Base-by-base conservation (phyloP, 2,888 invertebrate genomes). In the Luperina testacea region DNA sequence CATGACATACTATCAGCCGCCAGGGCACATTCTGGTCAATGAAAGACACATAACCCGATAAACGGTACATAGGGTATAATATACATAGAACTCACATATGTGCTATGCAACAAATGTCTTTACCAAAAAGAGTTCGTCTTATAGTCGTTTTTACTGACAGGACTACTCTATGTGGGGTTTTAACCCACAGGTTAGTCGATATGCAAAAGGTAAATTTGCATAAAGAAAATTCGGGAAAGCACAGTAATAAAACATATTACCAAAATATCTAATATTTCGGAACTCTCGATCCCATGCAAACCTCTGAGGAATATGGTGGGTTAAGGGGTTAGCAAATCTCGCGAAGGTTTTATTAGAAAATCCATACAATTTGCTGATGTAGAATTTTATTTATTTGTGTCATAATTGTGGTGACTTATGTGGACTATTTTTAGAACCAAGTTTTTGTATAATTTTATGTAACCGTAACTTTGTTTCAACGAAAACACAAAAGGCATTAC, bases 231-330 rank as follows among this genome's bases (percentile, higher is more conserved):
- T 68, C 24, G 24, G 8, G 24, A 38, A 38, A 53, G 15, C 24
- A 38, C 5, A 53, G 9, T 53, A 15, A 38, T 17, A 70, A 53
- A 24, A 38, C 4, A 27, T 53, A n/a, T 24, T 11, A 27, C 9
- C 15, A n/a, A n/a, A 75, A 75, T 71, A 68, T 32, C 2, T 15
- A 32, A 70, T 24, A 70, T 70, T 63, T 38, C 9, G 0, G 20
- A 51, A 72, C 17, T 48, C 11, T 53, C 11, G 27, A 69, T 57
- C 53, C 51, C 32, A 27, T 51, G n/a, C 61, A 78, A 71, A 4
- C 51, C 73, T 27, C 68, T 68, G n/a, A 42, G 53, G 67, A 75
- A 57, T 63, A 74, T 42, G 9, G 13, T n/a, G 20, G 42, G n/a
- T 51, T n/a, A 17, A 71, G 51, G 51, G 51, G 48, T 38, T 78